Evolutionary conservation across 2,797 vertebrate genomes (phyloP).

Genomic region (Serranus cabrilla): DNA sequence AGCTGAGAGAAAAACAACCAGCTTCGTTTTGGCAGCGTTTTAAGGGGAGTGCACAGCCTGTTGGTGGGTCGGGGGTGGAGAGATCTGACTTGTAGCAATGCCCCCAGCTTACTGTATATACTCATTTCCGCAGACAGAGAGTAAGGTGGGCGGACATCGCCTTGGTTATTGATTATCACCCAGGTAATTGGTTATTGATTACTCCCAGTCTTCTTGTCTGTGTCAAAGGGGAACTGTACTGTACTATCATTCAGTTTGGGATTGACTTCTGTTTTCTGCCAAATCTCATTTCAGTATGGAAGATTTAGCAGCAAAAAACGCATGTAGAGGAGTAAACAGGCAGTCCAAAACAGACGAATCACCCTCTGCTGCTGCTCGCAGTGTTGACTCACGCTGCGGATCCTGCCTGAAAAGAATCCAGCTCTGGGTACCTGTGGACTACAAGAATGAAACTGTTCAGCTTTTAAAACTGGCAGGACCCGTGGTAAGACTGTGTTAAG

Average conservation of each 20-base stretch:
- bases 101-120: slow-evolving; percentile 8
- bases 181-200: slow-evolving; percentile 77
- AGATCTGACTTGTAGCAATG: slow-evolving; percentile 17
- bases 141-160: slow-evolving; percentile 25
- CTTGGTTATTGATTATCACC: slow-evolving; percentile 70
- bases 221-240: slow-evolving; percentile 47
- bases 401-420: slow-evolving; percentile 61
- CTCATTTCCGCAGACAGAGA: slow-evolving; percentile 33
- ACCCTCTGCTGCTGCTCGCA: slow-evolving; percentile 53
- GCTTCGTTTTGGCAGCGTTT: slow-evolving; percentile 2
- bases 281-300: slow-evolving; percentile 61
- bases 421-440: slow-evolving; percentile 62
- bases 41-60: slow-evolving; percentile 10
- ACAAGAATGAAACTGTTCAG: slow-evolving; percentile 74
- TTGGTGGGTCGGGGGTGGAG: slow-evolving; percentile 17
- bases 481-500: slow-evolving; percentile 69
- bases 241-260: slow-evolving; percentile 43
- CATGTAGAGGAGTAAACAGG: slow-evolving; percentile 41
- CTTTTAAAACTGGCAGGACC: slow-evolving; percentile 80
- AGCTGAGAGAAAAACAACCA: slow-evolving; percentile 9
- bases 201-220: slow-evolving; percentile 35
- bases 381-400: slow-evolving; percentile 74
- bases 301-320: slow-evolving; percentile 45
- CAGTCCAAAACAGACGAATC: slow-evolving; percentile 48
- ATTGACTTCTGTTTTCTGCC: slow-evolving; percentile 52